Evolutionary conservation across 2,888 invertebrate genomes (phyloP), one percentile per base, ranked within the genome.

Genomic region (Ferrisia virgata): DNA sequence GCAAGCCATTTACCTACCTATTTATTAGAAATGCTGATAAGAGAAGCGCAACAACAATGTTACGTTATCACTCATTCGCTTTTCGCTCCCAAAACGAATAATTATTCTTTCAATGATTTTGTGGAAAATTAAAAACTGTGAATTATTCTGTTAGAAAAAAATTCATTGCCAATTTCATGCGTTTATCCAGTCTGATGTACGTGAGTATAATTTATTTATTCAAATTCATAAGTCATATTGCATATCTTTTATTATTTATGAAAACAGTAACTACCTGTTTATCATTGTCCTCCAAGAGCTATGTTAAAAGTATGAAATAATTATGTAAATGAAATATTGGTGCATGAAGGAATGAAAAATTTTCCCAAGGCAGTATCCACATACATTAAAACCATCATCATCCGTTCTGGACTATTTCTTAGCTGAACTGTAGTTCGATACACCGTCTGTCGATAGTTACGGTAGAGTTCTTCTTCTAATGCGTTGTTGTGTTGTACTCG

Each of bases 391-490:
- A 47, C 15, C 13, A 53, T 0, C 36, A 76, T 9, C 72, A 76
- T 18, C 72, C 33, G 72, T 76, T 76, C 18, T 76, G 36, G 72
- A 76, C 72, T 76, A 36, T 76, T 76, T 76, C 72, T 76, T 76
- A 76, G 0, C 58, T 4, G 6, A 76, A 76, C 4, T 76, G 0
- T 9, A 36, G 33, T 15, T 76, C 2, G 72, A 36, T 64, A 28
- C 36, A 76, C 72, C 72, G 36, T 76, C 72, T 76, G 72, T 76
- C 72, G 72, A 76, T 76, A 76, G 72, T 76, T 76, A 36, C 72
- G 72, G 72, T 76, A 76, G 33, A 76, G 36, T 76, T 76, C 72
- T 76, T 76, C 72, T n/a, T 76, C 72, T 76, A 76, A 76, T 76
- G 9, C 15, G 69, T 13, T 22, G 25, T n/a, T 72, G 72, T 33